Base-by-base conservation (phyloP, 1,140 invertebrate genomes). In the Ruditapes philippinarum region DNA sequence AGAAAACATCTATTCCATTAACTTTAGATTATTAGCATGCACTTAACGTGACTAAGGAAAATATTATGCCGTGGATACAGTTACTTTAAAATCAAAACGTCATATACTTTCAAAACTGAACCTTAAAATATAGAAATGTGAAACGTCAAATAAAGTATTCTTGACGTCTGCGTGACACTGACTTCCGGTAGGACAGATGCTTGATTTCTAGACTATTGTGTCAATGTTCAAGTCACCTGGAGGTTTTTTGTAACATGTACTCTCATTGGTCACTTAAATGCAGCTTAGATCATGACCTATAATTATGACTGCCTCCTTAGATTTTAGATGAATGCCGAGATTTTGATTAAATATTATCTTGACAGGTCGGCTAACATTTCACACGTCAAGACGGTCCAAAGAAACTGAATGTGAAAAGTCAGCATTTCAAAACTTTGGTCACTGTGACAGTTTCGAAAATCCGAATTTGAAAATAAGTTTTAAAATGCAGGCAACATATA, bases 201-300 rank as follows among this genome's bases (percentile, higher is more conserved):
- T 68, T 65, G 57, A 25, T 45, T 49, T 82, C 57, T 33, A 42
- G n/a, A n/a, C 80, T 25, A 65, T 82, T 82, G 57, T 82, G 54
- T 82, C 80, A 68, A 49, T 40, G 60, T 65, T 82, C 80, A 42
- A 38, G 38, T 82, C 80, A 82, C 80, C 80, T 82, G 80, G 80
- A 68, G 60, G 80, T 82, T 68, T 82, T 45, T 68, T 65, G 80
- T 82, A 82, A 82, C 80, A 65, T 19, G 60, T 38, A 65, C 80
- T 82, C 80, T 82, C 36, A 65, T 82, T 82, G 80, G 80, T 82
- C 80, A 82, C 80, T 82, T 82, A 82, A 82, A 82, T 82, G 80
- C 80, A 82, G 80, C 80, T 68, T 82, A 82, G 60, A 57, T 45
- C 38, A 82, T 82, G 80, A 82, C 80, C 80, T 82, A 82, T 82